Base-by-base conservation (phyloP, 2,113 vertebrate genomes). In the Mohoua ochrocephala region DNA sequence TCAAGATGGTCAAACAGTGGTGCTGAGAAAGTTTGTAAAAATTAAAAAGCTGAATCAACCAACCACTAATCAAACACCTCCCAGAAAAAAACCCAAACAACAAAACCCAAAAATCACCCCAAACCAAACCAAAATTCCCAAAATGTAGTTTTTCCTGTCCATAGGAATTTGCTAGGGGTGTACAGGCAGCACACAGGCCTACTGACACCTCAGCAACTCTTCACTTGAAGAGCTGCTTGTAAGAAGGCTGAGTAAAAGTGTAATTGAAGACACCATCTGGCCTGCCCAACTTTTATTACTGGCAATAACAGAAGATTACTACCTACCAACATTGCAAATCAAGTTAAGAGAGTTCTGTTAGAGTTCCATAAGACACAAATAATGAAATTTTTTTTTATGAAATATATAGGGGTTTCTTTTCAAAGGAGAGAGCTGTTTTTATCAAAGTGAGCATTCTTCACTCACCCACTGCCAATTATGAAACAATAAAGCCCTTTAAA, bases 231-330 rank as follows among this genome's bases (percentile, higher is more conserved):
- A 79, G 35, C 33, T 45, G 44, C 59, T 80, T 63, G 19, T n/a
- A 33, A 83, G 23, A 73, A 79, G 20, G 12, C 20, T 86, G 42
- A 63, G 22, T 52, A 13, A 3, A 79, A 90, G 47, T 26, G 37
- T 50, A 85, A 90, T 53, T 59, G 73, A 86, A 86, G 79, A 74
- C 92, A 84, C 31, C 61, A 88, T 80, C 79, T 88, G 90, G 82
- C 44, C 85, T 71, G 71, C 64, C 78, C 47, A 78, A 78, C 67
- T 94, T 94, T 90, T 52, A 94, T 67, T 52, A 37, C 59, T 22
- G 21, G 64, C 76, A 87, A 84, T 93, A 95, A 95, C 11, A 54
- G 78, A 82, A 52, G 63, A 67, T 93, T 91, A 92, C 68, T 91
- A 70, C 83, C 64, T 84, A 86, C 64, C 76, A 86, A 53, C 85